phyloP scores from a whole-genome alignment of 2,888 invertebrate genomes.

The Brachyptera risi region DNA sequence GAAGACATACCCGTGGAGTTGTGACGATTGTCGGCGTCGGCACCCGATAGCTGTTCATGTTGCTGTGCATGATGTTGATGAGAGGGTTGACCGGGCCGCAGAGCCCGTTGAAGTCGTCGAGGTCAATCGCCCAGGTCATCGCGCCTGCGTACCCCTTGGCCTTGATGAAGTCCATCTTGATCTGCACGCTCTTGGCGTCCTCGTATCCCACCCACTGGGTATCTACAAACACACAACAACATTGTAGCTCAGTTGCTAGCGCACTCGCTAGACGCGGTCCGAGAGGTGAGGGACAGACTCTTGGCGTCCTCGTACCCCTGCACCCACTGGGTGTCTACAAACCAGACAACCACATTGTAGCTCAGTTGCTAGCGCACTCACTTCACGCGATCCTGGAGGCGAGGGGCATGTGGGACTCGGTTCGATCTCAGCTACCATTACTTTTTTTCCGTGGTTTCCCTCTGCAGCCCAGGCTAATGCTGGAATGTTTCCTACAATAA shows the following conservation, averaged over 20 bases:
- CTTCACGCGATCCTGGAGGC: no score
- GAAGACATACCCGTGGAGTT: slow-evolving; percentile 68
- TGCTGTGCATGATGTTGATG: slow-evolving; percentile 65
- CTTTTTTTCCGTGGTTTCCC: no score
- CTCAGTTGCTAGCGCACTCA: no score
- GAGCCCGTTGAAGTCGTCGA: slow-evolving; percentile 84
- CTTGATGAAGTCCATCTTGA: slow-evolving; percentile 88
- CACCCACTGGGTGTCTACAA: slow-evolving; percentile 60
- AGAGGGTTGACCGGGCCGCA: slow-evolving; percentile 76
- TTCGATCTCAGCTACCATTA: no score
- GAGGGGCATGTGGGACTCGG: no score
- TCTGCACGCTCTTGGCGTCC: slow-evolving; percentile 71
- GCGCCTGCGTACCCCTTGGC: slow-evolving; percentile 78
- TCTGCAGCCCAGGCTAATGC: no score
- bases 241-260: no score
- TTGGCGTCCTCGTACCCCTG: slow-evolving; percentile 81
- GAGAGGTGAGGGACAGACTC: slow-evolving; percentile 84
- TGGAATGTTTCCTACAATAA: no score
- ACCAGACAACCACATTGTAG: no score
- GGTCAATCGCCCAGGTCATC: slow-evolving; percentile 90
- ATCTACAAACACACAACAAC: slow-evolving; percentile 15
- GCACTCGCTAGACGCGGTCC: no score
- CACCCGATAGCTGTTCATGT: slow-evolving; percentile 58
- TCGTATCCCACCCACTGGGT: slow-evolving; percentile 82
- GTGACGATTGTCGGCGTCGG: slow-evolving; percentile 56